phyloP scores from a whole-genome alignment of 2,797 vertebrate genomes.

The Agapornis canus region DNA sequence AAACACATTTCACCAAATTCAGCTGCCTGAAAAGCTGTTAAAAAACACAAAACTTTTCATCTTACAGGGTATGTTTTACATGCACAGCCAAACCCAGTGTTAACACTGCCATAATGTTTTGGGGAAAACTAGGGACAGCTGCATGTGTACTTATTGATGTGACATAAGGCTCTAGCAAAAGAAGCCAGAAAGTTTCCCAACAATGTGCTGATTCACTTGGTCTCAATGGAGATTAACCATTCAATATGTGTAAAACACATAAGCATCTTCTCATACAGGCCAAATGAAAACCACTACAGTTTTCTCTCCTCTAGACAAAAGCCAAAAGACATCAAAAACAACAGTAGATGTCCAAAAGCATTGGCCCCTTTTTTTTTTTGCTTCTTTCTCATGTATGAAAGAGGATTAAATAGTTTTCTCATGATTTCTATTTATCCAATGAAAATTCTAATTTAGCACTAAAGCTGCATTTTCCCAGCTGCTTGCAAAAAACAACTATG shows the following conservation, averaged over 20 bases:
- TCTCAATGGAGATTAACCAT: not conserved
- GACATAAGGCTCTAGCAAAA: not conserved
- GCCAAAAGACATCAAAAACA: not conserved
- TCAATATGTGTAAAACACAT: not conserved
- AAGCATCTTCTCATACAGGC: not conserved
- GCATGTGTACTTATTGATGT: not conserved
- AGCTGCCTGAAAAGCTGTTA: not conserved
- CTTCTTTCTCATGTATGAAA: not conserved
- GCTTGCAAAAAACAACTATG: not conserved
- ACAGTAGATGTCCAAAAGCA: not conserved
- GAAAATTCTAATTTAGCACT: not conserved
- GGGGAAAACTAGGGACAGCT: not conserved
- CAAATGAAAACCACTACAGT: not conserved
- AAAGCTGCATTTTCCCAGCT: not conserved
- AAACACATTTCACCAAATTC: not conserved
- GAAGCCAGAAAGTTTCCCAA: not conserved
- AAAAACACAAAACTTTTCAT: not conserved
- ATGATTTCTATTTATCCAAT: not conserved
- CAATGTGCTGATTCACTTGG: not conserved
- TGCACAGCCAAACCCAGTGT: not conserved
- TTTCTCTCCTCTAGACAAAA: not conserved
- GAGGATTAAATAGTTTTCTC: not conserved
- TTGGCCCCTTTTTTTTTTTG: not conserved
- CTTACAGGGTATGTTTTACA: not conserved
- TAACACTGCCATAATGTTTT: not conserved